These are phyloP conservation scores for Epinotia brunnichana DNA, from an alignment of 2,888 invertebrate species.

Conservation along the genomic window DNA sequence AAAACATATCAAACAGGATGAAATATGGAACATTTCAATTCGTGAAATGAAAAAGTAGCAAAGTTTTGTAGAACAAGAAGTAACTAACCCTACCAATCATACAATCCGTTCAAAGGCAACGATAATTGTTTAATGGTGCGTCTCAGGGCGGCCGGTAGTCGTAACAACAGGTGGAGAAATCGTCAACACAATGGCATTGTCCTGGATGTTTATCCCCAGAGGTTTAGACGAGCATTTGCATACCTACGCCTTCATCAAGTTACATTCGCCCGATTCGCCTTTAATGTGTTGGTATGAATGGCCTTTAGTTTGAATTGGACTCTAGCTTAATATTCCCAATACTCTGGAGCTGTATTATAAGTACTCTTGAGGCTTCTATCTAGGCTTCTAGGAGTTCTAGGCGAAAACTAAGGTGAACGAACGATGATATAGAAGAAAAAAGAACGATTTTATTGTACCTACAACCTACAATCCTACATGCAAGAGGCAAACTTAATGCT, in stretches of 20 bases:
- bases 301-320: neutral
- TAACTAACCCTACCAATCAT: neutral
- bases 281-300: neutral
- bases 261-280: conserved; percentile 18
- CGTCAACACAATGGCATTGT: conserved; percentile 58
- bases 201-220: conserved; percentile 53
- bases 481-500: neutral
- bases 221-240: conserved; percentile 35
- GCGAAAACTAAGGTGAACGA: neutral
- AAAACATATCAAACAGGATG: too few relatives aligned
- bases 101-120: conserved; percentile 14
- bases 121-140: conserved; percentile 26
- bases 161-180: conserved; percentile 40
- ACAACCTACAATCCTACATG: too few relatives aligned
- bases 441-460: too few relatives aligned
- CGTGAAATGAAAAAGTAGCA: neutral
- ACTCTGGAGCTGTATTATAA: neutral
- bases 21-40: neutral
- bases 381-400: too few relatives aligned
- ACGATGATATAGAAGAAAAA: too few relatives aligned
- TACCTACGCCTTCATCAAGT: neutral
- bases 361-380: too few relatives aligned
- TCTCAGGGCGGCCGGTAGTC: conserved; percentile 24
- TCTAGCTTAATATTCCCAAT: neutral
- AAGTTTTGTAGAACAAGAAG: neutral